Conservation (phyloP, 1,140 invertebrate species). For the Papilio polytes region DNA sequence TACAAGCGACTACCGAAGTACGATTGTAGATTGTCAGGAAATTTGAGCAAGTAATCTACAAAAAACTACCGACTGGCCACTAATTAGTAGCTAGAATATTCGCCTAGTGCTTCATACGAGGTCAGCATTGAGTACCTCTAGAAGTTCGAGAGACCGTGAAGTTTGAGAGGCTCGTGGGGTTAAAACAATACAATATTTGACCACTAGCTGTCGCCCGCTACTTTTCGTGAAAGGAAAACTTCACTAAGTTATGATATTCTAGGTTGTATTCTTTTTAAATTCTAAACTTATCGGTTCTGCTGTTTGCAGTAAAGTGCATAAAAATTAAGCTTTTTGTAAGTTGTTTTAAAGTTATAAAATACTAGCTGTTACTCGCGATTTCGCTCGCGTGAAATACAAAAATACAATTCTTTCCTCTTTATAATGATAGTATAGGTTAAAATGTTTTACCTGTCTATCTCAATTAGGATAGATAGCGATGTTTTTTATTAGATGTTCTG, state of each 20-base stretch:
- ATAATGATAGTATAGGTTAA: too few relatives aligned
- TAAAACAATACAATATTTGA: neutral
- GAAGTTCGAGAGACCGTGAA: neutral
- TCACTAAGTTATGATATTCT: too few relatives aligned
- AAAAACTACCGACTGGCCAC: neutral
- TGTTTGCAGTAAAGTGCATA: too few relatives aligned
- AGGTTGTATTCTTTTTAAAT: too few relatives aligned
- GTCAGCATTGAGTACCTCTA: neutral
- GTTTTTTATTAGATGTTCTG: constrained; percentile 7
- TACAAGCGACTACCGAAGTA: neutral
- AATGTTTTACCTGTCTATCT: neutral
- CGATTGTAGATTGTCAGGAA: too few relatives aligned
- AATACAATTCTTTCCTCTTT: too few relatives aligned
- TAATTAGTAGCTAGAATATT: constrained; percentile 11
- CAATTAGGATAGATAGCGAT: neutral
- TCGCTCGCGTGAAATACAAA: too few relatives aligned
- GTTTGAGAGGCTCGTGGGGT: neutral
- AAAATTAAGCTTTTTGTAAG: too few relatives aligned
- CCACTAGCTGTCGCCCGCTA: neutral
- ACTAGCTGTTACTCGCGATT: too few relatives aligned
- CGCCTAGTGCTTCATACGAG: neutral
- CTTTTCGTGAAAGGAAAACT: too few relatives aligned
- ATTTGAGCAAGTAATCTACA: neutral
- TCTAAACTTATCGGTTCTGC: too few relatives aligned
- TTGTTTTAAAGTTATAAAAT: too few relatives aligned